A percentile compares a stretch with the other conserved stretches of the same genome.
These are phyloP conservation scores for Pectinophora gossypiella DNA, from an alignment of 1,140 invertebrate genomes.

Conservation along the genomic window DNA sequence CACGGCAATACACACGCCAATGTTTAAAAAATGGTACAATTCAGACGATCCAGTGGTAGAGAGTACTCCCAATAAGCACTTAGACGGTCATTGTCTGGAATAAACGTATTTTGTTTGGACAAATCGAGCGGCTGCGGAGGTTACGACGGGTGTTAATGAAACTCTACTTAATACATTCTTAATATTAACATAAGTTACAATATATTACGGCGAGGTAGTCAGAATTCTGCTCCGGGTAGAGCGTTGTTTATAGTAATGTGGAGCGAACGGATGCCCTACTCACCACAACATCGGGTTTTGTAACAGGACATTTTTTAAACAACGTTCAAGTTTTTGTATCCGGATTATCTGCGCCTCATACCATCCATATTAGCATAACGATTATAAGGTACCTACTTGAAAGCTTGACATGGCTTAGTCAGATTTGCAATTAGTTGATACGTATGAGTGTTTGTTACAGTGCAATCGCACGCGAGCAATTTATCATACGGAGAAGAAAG, in stretches of 20 bases:
- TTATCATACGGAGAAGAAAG: conserved; percentile 53
- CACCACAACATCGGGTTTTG: too few species aligned
- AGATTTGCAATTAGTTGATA: background rate
- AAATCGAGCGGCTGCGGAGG: conserved; percentile 45
- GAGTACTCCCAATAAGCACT: conserved; percentile 50
- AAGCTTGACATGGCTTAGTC: background rate
- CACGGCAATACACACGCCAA: background rate
- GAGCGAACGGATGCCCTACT: too few species aligned
- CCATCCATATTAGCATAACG: too few species aligned
- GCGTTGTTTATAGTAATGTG: too few species aligned
- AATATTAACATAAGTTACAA: background rate
- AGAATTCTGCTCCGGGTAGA: too few species aligned
- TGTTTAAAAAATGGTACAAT: background rate
- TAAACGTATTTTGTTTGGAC: conserved; percentile 67
- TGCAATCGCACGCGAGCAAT: conserved; percentile 23
- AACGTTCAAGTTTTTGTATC: too few species aligned
- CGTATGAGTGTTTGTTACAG: background rate
- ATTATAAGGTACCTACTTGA: too few species aligned
- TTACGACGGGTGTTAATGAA: conserved; percentile 55
- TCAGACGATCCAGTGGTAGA: conserved; percentile 21
- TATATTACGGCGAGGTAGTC: too few species aligned
- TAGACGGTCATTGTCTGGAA: conserved; percentile 59
- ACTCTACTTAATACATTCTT: conserved; percentile 22
- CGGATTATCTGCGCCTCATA: too few species aligned
- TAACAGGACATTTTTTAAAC: too few species aligned